These are phyloP conservation scores for Poeciliopsis gracilis DNA, from an alignment of 2,797 vertebrate species.

Conservation along the genomic window DNA sequence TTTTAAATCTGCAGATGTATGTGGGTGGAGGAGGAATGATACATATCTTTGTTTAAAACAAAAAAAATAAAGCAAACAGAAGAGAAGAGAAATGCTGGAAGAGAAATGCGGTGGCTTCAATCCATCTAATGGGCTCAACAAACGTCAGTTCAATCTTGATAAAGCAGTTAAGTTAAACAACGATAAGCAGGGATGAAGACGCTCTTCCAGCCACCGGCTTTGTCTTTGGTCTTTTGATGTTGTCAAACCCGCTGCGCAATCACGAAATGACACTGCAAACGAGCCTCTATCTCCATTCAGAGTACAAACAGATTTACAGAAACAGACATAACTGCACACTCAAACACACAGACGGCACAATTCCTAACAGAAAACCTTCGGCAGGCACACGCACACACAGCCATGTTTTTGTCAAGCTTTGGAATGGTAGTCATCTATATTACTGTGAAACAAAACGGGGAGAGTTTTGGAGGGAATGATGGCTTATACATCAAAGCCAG, in stretches of 20 bases:
- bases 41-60: constrained; percentile 5
- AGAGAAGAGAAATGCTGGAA: neutral
- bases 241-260: constrained; percentile 50
- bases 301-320: constrained; percentile 36
- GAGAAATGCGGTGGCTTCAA: constrained; percentile 12
- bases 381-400: constrained; percentile 19
- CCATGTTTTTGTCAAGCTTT: constrained; percentile 25
- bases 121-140: constrained; percentile 22
- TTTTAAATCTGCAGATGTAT: constrained; percentile 3
- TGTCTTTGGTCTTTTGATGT: constrained; percentile 66
- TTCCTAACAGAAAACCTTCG: neutral
- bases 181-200: constrained; percentile 70
- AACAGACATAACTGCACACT: constrained; percentile 24
- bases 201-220: constrained; percentile 43
- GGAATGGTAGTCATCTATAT: constrained; percentile 50
- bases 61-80: constrained; percentile 7
- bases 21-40: constrained; percentile 4
- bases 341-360: neutral
- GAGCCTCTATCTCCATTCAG: constrained; percentile 37
- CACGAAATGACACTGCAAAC: constrained; percentile 34
- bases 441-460: constrained; percentile 50
- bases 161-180: constrained; percentile 68
- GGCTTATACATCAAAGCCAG: constrained; percentile 68
- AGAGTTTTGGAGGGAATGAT: constrained; percentile 29
- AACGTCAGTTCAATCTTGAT: constrained; percentile 26